phyloP scores from a whole-genome alignment of 2,113 vertebrate species.

The Nymphicus hollandicus region DNA sequence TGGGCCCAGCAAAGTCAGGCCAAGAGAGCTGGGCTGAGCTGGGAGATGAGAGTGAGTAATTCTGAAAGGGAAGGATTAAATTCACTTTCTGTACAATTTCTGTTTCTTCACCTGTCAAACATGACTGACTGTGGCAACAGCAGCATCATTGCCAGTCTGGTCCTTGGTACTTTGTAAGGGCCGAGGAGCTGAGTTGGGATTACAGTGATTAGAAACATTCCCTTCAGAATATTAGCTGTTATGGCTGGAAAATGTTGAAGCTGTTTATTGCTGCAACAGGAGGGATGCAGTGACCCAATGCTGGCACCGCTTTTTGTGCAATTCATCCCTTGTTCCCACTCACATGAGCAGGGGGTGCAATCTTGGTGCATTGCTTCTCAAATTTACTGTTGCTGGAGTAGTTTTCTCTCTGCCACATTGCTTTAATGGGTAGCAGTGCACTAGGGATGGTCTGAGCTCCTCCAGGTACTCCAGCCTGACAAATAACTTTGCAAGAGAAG shows the following conservation, averaged over 20 bases:
- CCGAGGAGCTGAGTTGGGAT: not conserved
- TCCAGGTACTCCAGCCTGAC: not conserved
- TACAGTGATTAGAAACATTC: not conserved
- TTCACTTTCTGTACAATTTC: not conserved
- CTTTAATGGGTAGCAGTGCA: not conserved
- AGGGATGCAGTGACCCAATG: not conserved
- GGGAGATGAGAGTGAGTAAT: not conserved
- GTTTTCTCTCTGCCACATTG: not conserved
- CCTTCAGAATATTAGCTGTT: not conserved
- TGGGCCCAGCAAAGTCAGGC: not conserved
- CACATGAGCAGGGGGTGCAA: accelerated
- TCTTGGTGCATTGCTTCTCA: not conserved
- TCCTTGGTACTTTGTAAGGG: not conserved
- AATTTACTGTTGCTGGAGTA: not conserved
- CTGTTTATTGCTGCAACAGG: not conserved
- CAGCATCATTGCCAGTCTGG: not conserved
- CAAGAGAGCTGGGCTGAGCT: not conserved
- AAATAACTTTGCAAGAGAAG: not conserved
- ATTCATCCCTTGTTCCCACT: not conserved
- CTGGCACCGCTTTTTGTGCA: not conserved
- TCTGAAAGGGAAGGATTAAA: not conserved
- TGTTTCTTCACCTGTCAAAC: not conserved
- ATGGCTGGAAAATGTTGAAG: not conserved
- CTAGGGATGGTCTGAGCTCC: accelerated
- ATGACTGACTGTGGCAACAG: not conserved